Evolutionary conservation across 2,888 invertebrate species (phyloP).

Genomic region (Plutella xylostella): DNA sequence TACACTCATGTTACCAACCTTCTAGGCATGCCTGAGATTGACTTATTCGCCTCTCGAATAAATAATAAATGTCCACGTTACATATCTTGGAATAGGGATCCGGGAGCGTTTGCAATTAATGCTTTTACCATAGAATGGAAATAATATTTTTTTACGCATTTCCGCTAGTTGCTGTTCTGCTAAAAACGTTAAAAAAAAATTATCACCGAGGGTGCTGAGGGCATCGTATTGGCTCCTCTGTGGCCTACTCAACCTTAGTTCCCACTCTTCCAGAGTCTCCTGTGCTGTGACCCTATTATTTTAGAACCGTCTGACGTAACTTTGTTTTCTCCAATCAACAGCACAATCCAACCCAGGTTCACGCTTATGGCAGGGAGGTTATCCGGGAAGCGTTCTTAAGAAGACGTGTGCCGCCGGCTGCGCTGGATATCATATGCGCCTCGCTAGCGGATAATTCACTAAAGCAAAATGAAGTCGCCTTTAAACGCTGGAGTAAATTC

Average conservation of each 20-base stretch:
- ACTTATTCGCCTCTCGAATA: neutral
- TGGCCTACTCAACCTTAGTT: too few relatives aligned
- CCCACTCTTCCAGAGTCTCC: too few relatives aligned
- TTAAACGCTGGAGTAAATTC: slow-evolving; percentile 14
- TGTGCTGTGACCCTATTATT: too few relatives aligned
- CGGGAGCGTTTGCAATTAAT: neutral
- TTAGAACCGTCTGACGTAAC: too few relatives aligned
- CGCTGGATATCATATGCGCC: slow-evolving; percentile 8
- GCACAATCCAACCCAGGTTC: too few relatives aligned
- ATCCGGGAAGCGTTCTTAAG: too few relatives aligned
- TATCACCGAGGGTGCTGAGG: too few relatives aligned
- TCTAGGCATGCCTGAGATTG: neutral
- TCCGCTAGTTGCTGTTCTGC: slow-evolving; percentile 13
- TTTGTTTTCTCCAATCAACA: too few relatives aligned
- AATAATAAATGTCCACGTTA: neutral
- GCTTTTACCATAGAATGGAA: neutral
- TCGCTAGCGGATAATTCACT: slow-evolving; percentile 12
- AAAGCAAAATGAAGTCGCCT: slow-evolving; percentile 14
- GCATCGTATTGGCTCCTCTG: too few relatives aligned
- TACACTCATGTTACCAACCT: neutral
- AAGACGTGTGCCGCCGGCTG: slow-evolving; percentile 9
- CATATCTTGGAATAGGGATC: neutral
- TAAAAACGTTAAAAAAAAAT: slow-evolving; percentile 9
- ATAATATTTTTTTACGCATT: slow-evolving; percentile 15
- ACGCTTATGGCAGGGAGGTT: too few relatives aligned